Conservation (phyloP, 1,140 invertebrate species). For the Steinernema feltiae region DNA sequence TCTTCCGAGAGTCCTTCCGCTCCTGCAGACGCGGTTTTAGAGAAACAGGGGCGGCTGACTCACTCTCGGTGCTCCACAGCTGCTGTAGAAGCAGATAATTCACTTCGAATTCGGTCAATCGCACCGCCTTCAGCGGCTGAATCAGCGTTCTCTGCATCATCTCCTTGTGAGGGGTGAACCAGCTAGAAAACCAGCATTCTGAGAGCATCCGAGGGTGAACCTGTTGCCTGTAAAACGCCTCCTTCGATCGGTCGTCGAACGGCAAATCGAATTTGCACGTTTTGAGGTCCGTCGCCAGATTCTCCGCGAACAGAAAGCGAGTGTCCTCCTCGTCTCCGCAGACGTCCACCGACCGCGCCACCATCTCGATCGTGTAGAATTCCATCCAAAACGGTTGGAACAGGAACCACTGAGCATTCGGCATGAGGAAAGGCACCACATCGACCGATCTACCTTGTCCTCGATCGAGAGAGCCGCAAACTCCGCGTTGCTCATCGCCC, state of each 20-base stretch:
- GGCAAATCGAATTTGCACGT: neutral
- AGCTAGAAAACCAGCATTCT: neutral
- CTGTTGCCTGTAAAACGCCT: neutral
- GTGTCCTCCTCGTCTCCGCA: neutral
- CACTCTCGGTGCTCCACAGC: neutral
- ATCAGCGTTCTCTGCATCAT: neutral
- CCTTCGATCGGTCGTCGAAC: neutral
- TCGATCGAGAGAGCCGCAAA: neutral
- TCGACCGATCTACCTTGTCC: neutral
- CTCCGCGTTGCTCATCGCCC: neutral
- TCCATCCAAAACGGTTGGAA: neutral
- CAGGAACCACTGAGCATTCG: neutral
- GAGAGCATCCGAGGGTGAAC: no score
- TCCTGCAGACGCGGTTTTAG: neutral
- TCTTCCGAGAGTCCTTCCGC: neutral
- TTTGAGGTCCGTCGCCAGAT: neutral
- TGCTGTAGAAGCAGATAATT: neutral
- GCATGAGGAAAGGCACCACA: neutral
- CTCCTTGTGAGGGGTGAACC: neutral
- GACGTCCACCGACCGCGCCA: neutral
- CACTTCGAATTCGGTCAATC: neutral
- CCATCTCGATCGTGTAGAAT: neutral
- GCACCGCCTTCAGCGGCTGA: neutral
- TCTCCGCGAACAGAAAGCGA: neutral
- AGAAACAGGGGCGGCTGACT: neutral